Evolutionary conservation across 1,140 invertebrate species (phyloP), one percentile per base, ranked within the genome.

Genomic region (Tetragonula clypearis): DNA sequence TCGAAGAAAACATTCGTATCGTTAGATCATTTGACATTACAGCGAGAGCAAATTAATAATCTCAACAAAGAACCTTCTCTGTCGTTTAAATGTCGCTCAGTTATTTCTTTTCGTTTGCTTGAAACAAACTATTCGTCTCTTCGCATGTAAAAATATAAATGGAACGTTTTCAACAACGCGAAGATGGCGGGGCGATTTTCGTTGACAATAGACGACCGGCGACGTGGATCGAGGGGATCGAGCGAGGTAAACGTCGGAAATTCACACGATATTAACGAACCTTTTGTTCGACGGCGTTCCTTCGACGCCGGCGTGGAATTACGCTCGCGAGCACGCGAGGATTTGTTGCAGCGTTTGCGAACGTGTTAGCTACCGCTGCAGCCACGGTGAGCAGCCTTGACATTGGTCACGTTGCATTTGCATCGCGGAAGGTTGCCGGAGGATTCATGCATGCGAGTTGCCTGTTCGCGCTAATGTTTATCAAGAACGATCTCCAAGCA

Each of bases 371-470:
- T 86, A 83, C 79, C 77, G 76, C 80, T 77, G 66, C 35, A 35
- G 35, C 72, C 55, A 49, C 41, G 87, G 80, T 84, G n/a, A n/a
- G 76, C 78, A 89, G 88, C 88, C 88, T 90, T 90, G 88, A 90
- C 88, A 90, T 90, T 90, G 88, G 88, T 87, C 88, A 90, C 88
- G 88, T 90, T 90, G 88, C 82, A 89, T 90, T 90, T 90, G 79
- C 88, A 85, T 87, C 85, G 86, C 85, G 75, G 88, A 90, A 90
- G 82, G 71, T 90, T 85, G 71, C 79, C 41, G 69, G 82, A 89
- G 82, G 82, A 84, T 85, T 85, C 78, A 69, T 76, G 53, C 73
- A 71, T 66, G 72, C 73, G 21, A 78, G 82, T 3, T 41, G 76
- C 69, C 58, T 73, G 85, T 87, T 75, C 88, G 74, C 60, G 69